phyloP scores from a whole-genome alignment of 2,888 invertebrate species.

The Lutraria lutraria region DNA sequence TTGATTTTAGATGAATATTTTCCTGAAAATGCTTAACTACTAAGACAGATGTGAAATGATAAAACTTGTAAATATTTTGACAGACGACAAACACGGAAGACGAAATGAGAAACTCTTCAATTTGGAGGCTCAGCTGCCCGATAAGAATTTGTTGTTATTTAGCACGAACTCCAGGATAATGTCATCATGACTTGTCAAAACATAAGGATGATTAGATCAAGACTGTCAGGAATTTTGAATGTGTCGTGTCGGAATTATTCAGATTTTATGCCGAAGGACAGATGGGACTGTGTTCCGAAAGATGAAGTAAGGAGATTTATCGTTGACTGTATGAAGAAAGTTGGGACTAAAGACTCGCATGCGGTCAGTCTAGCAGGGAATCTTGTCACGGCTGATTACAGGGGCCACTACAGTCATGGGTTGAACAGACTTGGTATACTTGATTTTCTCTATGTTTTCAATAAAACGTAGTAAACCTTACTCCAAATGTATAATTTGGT shows the following conservation, averaged over 20 bases:
- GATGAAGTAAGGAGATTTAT: conserved; percentile 84
- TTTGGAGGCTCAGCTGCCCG: not conserved
- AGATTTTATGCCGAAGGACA: conserved; percentile 49
- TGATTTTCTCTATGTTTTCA: not conserved
- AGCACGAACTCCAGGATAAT: not conserved
- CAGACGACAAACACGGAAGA: not conserved
- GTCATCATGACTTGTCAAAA: conserved; percentile 32
- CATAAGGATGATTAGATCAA: not conserved
- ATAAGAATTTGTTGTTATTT: not conserved
- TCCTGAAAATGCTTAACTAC: too few relatives aligned
- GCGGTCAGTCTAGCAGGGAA: conserved; percentile 91
- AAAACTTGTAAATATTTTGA: too few relatives aligned
- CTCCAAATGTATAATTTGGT: too few relatives aligned
- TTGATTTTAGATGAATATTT: too few relatives aligned
- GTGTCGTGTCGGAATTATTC: conserved; percentile 44
- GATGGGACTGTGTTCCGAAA: conserved; percentile 72
- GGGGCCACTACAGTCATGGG: conserved; percentile 95
- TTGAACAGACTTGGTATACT: conserved; percentile 91
- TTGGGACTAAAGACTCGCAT: conserved; percentile 89
- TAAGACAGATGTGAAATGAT: too few relatives aligned
- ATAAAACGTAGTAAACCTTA: too few relatives aligned
- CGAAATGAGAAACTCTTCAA: not conserved
- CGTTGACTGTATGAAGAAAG: conserved; percentile 89
- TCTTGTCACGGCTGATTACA: conserved; percentile 91
- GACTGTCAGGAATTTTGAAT: not conserved